Evolutionary conservation across 1,140 invertebrate genomes (phyloP).

Genomic region (Pinna nobilis): DNA sequence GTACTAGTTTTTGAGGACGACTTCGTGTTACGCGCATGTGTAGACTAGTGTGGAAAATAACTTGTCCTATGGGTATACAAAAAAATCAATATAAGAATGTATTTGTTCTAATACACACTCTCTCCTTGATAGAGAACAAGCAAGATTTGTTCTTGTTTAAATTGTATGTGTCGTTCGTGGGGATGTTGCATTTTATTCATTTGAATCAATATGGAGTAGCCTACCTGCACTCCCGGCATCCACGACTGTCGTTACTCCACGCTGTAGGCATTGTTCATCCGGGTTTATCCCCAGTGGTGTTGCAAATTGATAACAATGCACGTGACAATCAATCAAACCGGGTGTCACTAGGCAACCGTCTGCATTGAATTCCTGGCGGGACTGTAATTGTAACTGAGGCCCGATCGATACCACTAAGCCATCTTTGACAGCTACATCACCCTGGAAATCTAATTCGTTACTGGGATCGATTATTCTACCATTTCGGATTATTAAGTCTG

Average conservation of each 20-base stretch:
- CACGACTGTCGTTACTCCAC: conserved; percentile 68
- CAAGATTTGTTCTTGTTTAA: no score
- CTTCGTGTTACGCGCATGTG: no score
- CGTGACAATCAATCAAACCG: conserved; percentile 69
- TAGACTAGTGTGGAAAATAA: no score
- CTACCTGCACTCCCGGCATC: conserved; percentile 69
- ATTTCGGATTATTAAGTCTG: conserved; percentile 57
- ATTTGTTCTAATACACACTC: no score
- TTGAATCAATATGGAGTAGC: no score
- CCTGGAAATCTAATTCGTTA: conserved; percentile 52
- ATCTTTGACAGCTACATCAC: conserved; percentile 53
- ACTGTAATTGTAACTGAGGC: conserved; percentile 31
- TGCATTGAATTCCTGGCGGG: conserved; percentile 53
- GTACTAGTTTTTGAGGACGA: no score
- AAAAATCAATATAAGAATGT: no score
- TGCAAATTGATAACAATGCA: conserved; percentile 68
- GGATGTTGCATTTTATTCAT: no score
- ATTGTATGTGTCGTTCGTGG: no score
- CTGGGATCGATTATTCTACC: conserved; percentile 63
- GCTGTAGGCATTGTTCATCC: conserved; percentile 58
- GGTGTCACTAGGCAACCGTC: conserved; percentile 62
- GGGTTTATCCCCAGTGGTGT: conserved; percentile 68
- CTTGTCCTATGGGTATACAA: no score
- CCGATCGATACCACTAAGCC: conserved; percentile 44
- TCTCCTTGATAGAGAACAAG: no score